Conservation (phyloP, 2,888 invertebrate genomes). For the Lymantria monacha region DNA sequence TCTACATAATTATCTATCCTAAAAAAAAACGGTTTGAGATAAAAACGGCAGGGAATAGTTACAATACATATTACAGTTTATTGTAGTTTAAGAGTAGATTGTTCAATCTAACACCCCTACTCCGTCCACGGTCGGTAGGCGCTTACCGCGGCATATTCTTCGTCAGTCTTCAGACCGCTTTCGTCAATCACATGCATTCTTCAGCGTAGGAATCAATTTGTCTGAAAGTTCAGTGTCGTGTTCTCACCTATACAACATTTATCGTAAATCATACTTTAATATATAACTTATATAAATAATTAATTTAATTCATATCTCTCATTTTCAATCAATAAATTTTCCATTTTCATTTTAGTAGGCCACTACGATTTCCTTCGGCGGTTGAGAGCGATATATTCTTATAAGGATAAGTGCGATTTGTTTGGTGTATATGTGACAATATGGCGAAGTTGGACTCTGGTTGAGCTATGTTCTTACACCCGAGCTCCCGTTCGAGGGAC, state of each 20-base stretch:
- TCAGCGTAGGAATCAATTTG: conserved; percentile 18
- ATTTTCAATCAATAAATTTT: conserved; percentile 3
- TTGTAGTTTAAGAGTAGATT: conserved; percentile 37
- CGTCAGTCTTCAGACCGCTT: conserved; percentile 28
- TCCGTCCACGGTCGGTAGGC: conserved; percentile 27
- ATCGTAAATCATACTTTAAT: conserved; percentile 1
- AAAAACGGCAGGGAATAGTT: too few relatives aligned
- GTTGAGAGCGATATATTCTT: conserved; percentile 23
- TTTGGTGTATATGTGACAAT: conserved; percentile 55
- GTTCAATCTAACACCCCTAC: conserved; percentile 47
- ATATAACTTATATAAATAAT: not conserved
- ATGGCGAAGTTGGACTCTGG: conserved; percentile 75
- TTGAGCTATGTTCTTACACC: conserved; percentile 78
- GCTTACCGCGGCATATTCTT: conserved; percentile 15
- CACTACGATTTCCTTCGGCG: conserved; percentile 21
- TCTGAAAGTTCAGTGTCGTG: conserved; percentile 48
- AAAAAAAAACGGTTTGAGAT: too few relatives aligned
- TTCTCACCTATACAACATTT: conserved; percentile 15
- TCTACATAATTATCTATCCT: too few relatives aligned
- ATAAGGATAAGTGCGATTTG: conserved; percentile 45
- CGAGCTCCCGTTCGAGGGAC: conserved; percentile 72
- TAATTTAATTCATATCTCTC: not conserved
- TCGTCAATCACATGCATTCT: conserved; percentile 56
- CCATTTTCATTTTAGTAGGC: conserved; percentile 33
- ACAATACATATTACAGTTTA: too few relatives aligned